These are phyloP conservation scores for Falco punctatus DNA, from an alignment of 2,113 vertebrate genomes.

Conservation along the genomic window DNA sequence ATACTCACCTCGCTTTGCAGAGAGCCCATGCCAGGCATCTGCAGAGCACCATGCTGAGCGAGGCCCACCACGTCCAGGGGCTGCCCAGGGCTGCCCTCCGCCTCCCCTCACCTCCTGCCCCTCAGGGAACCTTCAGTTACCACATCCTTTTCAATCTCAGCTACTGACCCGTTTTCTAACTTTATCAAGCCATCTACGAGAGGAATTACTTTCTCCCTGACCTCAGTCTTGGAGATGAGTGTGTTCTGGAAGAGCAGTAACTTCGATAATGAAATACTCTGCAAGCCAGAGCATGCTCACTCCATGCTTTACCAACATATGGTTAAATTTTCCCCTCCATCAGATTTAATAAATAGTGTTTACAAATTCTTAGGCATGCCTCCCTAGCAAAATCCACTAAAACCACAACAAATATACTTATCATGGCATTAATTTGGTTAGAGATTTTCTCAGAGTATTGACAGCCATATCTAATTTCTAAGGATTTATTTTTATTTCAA, in stretches of 20 bases:
- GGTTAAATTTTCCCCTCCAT: conserved; percentile 33
- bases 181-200: background rate
- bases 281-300: background rate
- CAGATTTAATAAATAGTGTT: conserved; percentile 61
- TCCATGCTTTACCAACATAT: conserved; percentile 3
- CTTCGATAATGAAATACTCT: background rate
- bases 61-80: fast-evolving
- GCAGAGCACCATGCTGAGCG: fast-evolving
- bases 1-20: fast-evolving
- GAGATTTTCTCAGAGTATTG: conserved; percentile 61
- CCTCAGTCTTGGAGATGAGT: background rate
- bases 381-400: conserved; percentile 48
- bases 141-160: background rate
- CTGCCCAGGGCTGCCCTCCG: background rate
- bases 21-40: background rate
- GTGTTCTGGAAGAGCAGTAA: background rate
- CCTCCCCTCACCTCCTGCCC: background rate
- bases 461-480: conserved; percentile 60
- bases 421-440: conserved; percentile 49
- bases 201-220: background rate
- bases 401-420: conserved; percentile 49
- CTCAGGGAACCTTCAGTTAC: background rate
- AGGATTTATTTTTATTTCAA: conserved; percentile 66
- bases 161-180: background rate
- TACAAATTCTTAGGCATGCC: conserved; percentile 53